phyloP scores from a whole-genome alignment of 2,888 invertebrate genomes.

The Agrotis puta region DNA sequence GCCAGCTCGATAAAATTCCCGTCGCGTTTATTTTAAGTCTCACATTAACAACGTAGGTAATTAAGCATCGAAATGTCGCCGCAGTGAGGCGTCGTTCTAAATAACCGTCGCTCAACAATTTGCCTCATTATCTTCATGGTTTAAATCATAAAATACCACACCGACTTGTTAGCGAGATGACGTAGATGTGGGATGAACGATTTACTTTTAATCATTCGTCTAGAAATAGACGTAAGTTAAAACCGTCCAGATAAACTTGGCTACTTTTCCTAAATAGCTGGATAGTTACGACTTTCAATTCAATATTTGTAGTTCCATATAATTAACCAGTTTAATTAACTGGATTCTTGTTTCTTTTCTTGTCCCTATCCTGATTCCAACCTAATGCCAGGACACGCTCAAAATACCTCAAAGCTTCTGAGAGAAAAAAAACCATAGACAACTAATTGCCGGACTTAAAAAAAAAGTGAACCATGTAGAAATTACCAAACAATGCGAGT shows the following conservation, averaged over 20 bases:
- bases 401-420: not conserved
- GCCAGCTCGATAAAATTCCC: constrained; percentile 78
- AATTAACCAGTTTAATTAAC: constrained; percentile 4
- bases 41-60: constrained; percentile 83
- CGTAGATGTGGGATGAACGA: constrained; percentile 7
- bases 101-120: constrained; percentile 76
- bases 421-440: constrained; percentile 10
- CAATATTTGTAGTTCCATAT: not conserved
- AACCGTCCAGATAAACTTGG: not conserved
- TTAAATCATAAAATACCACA: constrained; percentile 65
- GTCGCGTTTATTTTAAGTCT: constrained; percentile 81
- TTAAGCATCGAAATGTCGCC: constrained; percentile 87
- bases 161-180: constrained; percentile 16
- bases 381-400: constrained; percentile 29
- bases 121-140: constrained; percentile 63
- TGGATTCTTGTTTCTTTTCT: constrained; percentile 43
- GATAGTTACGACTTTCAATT: not conserved
- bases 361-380: constrained; percentile 29
- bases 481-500: constrained; percentile 61
- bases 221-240: constrained; percentile 5
- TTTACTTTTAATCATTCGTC: constrained; percentile 1
- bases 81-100: constrained; percentile 81
- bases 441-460: constrained; percentile 33
- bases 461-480: constrained; percentile 43
- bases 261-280: no score